These are phyloP conservation scores for Microctonus aethiopoides DNA, from an alignment of 2,888 invertebrate genomes.

Conservation along the genomic window DNA sequence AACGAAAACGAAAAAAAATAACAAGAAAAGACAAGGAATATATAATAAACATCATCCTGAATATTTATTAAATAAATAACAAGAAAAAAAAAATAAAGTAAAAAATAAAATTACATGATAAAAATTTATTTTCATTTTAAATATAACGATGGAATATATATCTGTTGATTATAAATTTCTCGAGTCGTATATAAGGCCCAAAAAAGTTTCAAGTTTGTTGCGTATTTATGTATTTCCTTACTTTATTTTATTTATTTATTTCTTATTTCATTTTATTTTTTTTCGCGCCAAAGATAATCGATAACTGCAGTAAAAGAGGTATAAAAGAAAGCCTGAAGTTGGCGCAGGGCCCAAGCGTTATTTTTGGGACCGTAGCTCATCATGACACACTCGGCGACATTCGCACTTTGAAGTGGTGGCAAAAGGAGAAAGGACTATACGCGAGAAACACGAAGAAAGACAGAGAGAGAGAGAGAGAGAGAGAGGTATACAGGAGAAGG, in stretches of 20 bases:
- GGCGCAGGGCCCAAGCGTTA: not conserved
- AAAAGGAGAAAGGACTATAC: not conserved
- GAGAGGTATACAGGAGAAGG: not conserved
- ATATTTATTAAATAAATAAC: not conserved
- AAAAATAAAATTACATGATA: not conserved
- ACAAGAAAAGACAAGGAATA: too few species aligned
- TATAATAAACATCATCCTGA: too few species aligned
- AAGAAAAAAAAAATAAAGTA: too few species aligned
- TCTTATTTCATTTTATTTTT: not conserved
- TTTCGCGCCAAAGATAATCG: slow-evolving; percentile 1
- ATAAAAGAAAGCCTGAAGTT: not conserved
- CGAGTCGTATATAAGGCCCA: not conserved
- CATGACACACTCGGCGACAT: slow-evolving; percentile 1
- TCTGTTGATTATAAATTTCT: not conserved
- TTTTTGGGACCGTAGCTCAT: slow-evolving; percentile 1
- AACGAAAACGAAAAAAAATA: not conserved
- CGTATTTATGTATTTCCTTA: not conserved
- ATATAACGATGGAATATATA: too few species aligned
- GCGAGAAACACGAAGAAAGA: not conserved
- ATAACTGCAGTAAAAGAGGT: not conserved
- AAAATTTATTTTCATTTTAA: too few species aligned
- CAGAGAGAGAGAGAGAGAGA: not conserved
- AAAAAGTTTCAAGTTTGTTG: not conserved
- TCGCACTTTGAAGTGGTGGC: not conserved
- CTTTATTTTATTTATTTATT: not conserved